Base-by-base conservation (phyloP, 2,888 invertebrate species). In the Tenthredo scrophulariae region DNA sequence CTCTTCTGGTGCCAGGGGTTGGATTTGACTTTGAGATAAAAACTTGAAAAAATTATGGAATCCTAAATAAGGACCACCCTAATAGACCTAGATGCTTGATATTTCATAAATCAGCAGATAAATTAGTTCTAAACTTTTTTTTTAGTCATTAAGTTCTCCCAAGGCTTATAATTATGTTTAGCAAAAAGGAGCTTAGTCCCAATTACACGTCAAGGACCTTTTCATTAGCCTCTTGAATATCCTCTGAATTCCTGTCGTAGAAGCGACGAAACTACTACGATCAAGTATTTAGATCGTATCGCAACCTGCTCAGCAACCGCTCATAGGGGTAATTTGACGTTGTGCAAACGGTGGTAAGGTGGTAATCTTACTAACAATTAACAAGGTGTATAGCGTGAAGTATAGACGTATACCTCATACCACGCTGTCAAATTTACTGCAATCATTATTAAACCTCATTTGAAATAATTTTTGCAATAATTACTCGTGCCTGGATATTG, bases 271-370 rank as follows among this genome's bases (percentile, higher is more conserved):
- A 80, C 80, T 80, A 29, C 62, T 65, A 29, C 62, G 80, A 65
- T 80, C 65, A 80, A 80, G 80, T 80, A 80, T 80, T 80, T 65
- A 80, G 80, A 80, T 80, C 37, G 40, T 80, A 80, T 80, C 80
- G 65, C 80, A 65, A 80, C 80, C 80, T 10, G 80, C 58, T 65
- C 65, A 80, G 65, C 80, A 13, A 37, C 58, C 37, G 26, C 80
- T 62, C 62, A 26, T 80, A 80, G 62, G 80, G 65, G 80, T 80
- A 80, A 80, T 80, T 80, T 62, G 22, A 80, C 80, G 58, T 80
- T 40, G 80, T 80, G 62, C 58, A 58, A 80, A 80, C 80, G 58
- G 79, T 79, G 58, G 54, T 54, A 77, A 54, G 33, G 54, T 58
- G 62, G 22, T 80, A 80, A 80, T 80, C 80, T 80, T 62, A 62